Evolutionary conservation across 2,797 vertebrate genomes (phyloP).

Genomic region (Eulemur coronatus): DNA sequence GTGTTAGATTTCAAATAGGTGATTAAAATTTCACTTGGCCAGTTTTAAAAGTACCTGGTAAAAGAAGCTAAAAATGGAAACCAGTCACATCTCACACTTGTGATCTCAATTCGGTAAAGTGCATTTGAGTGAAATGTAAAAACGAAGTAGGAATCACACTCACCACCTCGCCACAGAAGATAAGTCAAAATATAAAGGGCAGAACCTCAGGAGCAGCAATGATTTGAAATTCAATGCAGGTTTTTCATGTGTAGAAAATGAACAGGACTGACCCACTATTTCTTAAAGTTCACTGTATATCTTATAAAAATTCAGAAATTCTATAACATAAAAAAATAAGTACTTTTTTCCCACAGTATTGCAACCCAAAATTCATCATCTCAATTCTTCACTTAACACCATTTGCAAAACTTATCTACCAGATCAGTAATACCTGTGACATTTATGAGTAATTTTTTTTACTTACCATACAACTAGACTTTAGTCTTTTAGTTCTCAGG

Average conservation of each 20-base stretch:
- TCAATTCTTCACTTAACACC: background rate
- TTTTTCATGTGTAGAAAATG: background rate
- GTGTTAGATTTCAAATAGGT: background rate
- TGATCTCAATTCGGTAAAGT: conserved; percentile 8
- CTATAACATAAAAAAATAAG: background rate
- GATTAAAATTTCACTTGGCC: conserved; percentile 41
- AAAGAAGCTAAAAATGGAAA: conserved; percentile 53
- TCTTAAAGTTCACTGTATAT: background rate
- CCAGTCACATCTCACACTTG: conserved; percentile 1
- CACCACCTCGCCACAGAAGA: background rate
- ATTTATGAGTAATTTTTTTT: background rate
- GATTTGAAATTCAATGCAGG: background rate
- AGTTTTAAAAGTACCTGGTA: conserved; percentile 28
- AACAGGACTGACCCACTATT: background rate
- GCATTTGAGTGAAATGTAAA: conserved; percentile 27
- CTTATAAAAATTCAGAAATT: background rate
- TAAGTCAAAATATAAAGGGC: conserved; percentile 3
- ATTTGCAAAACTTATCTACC: background rate
- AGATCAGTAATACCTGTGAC: background rate
- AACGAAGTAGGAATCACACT: background rate
- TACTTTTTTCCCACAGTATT: background rate
- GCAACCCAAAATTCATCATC: background rate
- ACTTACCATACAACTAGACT: background rate
- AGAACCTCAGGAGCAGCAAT: background rate
- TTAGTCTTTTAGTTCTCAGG: background rate